Evolutionary conservation across 2,113 vertebrate genomes (phyloP), one percentile per base, ranked within the genome.

Genomic region (Pantherophis guttatus): DNA sequence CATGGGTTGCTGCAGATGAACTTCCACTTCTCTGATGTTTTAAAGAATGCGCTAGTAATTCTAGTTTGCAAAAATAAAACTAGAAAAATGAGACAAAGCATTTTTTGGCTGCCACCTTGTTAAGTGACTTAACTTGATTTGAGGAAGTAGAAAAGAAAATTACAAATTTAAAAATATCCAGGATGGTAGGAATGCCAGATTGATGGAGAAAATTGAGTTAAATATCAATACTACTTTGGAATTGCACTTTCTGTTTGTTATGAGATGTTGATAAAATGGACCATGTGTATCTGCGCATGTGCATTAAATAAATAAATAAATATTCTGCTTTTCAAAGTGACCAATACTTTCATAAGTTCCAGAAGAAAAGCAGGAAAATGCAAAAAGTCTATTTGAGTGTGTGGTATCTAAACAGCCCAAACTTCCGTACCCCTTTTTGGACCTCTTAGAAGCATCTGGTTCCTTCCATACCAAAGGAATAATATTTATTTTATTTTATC

Each of bases 61-160:
- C 96, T 19, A 59, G 94, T 93, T 0, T 4, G 86, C 91, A 55
- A 81, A 54, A 52, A 87, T 15, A 50, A 65, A 90, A 90, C 44
- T 93, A 90, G 52, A 93, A 88, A 94, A 94, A 91, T 55, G 87
- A 96, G 95, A 93, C 90, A 70, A 90, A 94, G 94, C 93, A 92
- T 90, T 92, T 90, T 93, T 91, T 94, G 89, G 48, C 26, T 86
- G 88, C 75, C 93, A 93, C 86, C 89, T 87, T 52, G 24, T 44
- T 50, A 65, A 85, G 75, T 15, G 8, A 13, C 70, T 94, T 17
- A 81, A 75, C 52, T 44, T 92, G 33, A 0, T 0, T 89, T 57
- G 89, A 39, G 0, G 91, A 89, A 29, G 89, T 8, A 93, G 86
- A 53, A 75, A 70, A 75, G 5, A 39, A 75, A 33, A 39, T 21